Conservation (phyloP, 2,797 vertebrate species). For the Manis javanica region DNA sequence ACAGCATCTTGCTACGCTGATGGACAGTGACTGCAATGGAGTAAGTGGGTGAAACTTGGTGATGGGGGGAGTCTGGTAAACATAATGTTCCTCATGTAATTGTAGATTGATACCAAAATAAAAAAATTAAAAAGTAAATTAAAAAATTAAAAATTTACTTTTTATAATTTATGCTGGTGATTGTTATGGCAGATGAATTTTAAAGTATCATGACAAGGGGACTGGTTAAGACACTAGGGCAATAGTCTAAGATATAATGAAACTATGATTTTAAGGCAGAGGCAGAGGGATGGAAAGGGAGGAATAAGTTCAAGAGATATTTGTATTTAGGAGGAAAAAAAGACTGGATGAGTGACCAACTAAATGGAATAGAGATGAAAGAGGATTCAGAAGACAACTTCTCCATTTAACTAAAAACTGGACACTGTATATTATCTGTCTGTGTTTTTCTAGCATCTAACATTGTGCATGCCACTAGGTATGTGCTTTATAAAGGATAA, state of each 20-base stretch:
- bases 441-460: constrained; percentile 5
- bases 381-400: not conserved
- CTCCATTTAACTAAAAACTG: constrained; percentile 10
- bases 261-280: not conserved
- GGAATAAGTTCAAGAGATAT: not conserved
- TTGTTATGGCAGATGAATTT: not conserved
- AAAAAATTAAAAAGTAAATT: no score
- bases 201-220: not conserved
- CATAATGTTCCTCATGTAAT: no score
- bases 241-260: not conserved
- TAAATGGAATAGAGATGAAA: not conserved
- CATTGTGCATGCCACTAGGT: not conserved
- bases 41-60: no score
- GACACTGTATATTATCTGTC: not conserved
- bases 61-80: no score
- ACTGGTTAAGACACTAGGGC: not conserved
- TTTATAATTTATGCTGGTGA: not conserved
- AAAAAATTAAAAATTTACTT: not conserved
- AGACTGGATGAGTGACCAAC: not conserved
- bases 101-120: no score
- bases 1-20: no score
- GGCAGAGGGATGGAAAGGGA: not conserved
- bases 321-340: not conserved
- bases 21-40: no score
- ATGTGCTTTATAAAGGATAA: not conserved